These are phyloP conservation scores for Ataeniobius toweri DNA, from an alignment of 2,797 vertebrate genomes.

Conservation along the genomic window DNA sequence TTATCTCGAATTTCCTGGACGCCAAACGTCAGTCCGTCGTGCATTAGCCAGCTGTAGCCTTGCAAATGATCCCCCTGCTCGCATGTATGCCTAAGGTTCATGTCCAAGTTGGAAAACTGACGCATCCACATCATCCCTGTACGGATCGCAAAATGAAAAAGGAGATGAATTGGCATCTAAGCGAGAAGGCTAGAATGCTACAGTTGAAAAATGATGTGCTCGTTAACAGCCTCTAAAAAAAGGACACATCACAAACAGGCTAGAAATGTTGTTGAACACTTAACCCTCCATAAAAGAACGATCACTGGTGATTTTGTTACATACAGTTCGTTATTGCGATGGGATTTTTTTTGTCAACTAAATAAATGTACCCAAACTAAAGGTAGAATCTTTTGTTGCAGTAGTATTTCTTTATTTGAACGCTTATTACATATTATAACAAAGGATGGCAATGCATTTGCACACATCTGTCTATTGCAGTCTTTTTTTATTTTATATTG, in stretches of 20 bases:
- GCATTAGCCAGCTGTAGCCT: conserved; percentile 91
- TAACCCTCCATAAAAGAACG: not conserved
- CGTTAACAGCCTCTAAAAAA: not conserved
- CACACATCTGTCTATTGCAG: not conserved
- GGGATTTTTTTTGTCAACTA: too few species aligned
- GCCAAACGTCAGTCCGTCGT: conserved; percentile 91
- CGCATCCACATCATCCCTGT: conserved; percentile 95
- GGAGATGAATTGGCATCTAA: not conserved
- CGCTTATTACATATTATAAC: not conserved
- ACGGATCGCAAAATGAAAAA: not conserved
- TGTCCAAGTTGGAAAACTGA: conserved; percentile 82
- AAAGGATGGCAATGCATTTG: not conserved
- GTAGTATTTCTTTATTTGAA: too few species aligned
- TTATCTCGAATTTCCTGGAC: conserved; percentile 89
- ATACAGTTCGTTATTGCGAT: not conserved
- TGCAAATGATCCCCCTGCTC: conserved; percentile 88
- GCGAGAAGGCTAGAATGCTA: not conserved
- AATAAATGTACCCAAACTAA: not conserved
- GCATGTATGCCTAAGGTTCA: conserved; percentile 89
- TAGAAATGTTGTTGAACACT: not conserved
- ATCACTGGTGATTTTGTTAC: not conserved
- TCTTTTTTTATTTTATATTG: too few species aligned
- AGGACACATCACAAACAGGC: not conserved
- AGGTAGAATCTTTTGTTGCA: not conserved
- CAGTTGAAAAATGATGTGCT: not conserved